Evolutionary conservation across 64 coral and sea anemone species (phyloP).

Genomic region (Actinia equina): DNA sequence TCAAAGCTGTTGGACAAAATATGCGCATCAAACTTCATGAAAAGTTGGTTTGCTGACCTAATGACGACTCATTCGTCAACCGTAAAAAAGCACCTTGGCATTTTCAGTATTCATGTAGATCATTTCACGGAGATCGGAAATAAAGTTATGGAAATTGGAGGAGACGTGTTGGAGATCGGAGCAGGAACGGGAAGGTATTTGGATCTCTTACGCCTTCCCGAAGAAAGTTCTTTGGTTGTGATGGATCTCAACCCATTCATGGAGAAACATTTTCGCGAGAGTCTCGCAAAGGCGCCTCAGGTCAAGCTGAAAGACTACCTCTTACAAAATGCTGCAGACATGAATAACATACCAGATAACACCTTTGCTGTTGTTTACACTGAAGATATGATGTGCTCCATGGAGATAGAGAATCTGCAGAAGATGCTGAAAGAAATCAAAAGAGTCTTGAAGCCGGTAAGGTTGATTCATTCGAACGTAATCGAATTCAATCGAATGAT

Average conservation of each 20-base stretch:
- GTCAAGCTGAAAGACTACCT: conserved; percentile 3
- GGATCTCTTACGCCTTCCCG: background rate
- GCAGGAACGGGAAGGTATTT: background rate
- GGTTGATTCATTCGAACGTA: no score
- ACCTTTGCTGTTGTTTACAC: background rate
- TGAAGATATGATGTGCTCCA: background rate
- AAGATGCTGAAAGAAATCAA: conserved; percentile 11
- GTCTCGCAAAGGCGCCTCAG: background rate
- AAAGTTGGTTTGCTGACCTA: no score
- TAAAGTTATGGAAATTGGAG: background rate
- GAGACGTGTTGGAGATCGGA: conserved; percentile 22
- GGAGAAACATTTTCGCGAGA: background rate
- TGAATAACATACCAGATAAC: conserved; percentile 3
- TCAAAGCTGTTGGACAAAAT: no score
- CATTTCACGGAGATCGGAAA: background rate
- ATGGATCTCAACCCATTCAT: background rate
- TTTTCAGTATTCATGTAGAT: no score
- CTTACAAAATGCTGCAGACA: background rate
- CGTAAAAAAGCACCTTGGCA: no score
- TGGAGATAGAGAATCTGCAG: background rate
- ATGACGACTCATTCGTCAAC: no score
- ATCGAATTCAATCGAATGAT: no score
- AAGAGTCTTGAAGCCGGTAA: background rate
- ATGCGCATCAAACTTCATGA: no score
- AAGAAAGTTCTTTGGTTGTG: background rate